A percentile compares a stretch with the other conserved stretches of the same genome.
Evolutionary conservation across 2,113 vertebrate species (phyloP).

Genomic region (Callipepla squamata): DNA sequence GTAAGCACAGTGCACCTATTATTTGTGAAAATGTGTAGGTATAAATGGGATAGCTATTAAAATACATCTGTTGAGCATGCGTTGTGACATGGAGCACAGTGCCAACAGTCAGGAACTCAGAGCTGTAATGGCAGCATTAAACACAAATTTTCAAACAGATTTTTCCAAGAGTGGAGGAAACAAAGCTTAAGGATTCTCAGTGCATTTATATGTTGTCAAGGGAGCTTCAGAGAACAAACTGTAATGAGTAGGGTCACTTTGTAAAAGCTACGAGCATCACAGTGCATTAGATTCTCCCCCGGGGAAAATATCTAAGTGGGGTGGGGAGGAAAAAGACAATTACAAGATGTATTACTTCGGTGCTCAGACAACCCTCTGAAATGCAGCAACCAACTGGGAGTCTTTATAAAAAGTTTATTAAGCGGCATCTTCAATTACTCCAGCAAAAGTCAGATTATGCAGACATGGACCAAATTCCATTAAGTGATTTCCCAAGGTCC

Average conservation of each 20-base stretch:
- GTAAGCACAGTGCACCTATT: neutral
- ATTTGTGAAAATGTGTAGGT: neutral
- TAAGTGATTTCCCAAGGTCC: constrained; percentile 67
- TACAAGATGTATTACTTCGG: constrained; percentile 53
- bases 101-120: neutral
- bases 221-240: constrained; percentile 60
- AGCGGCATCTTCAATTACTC: constrained; percentile 68
- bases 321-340: constrained; percentile 51
- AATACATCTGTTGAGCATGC: neutral
- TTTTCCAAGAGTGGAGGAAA: constrained; percentile 7
- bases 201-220: constrained; percentile 30
- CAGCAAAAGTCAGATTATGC: constrained; percentile 34
- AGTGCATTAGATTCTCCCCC: constrained; percentile 60
- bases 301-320: constrained; percentile 55
- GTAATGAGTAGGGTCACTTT: constrained; percentile 57
- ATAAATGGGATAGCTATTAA: neutral
- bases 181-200: constrained; percentile 47
- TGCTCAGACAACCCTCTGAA: constrained; percentile 48
- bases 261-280: constrained; percentile 58
- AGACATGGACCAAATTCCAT: constrained; percentile 56
- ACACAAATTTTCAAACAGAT: constrained; percentile 19
- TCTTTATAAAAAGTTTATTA: constrained; percentile 74
- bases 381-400: constrained; percentile 59
- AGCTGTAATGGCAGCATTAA: neutral
- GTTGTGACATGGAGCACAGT: constrained; percentile 13